A percentile compares a stretch with the other conserved stretches of the same genome.
These are phyloP conservation scores for Rattus norvegicus DNA, from an alignment of 2,113 vertebrate species.

Conservation along the genomic window GRCr8 NC_086026.1:108143001-108143500, in stretches of 20 bases:
- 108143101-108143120: slow-evolving; percentile 78
- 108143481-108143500: fast-evolving
- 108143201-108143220: slow-evolving; percentile 56
- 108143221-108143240: slow-evolving; percentile 72
- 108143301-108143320: background rate
- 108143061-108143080: slow-evolving; percentile 68
- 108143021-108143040: slow-evolving; percentile 89
- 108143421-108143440: background rate
- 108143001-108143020: slow-evolving; percentile 90
- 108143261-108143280: background rate
- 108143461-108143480: background rate
- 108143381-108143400: background rate
- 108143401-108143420: background rate
- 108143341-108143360: background rate
- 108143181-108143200: slow-evolving; percentile 74
- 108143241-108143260: background rate
- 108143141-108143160: slow-evolving; percentile 78
- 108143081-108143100: slow-evolving; percentile 86
- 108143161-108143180: slow-evolving; percentile 76
- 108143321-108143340: background rate
- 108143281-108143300: background rate
- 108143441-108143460: background rate
- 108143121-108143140: slow-evolving; percentile 82
- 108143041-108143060: slow-evolving; percentile 50
- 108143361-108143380: background rate